Conservation (phyloP, 2,888 invertebrate genomes). For the Cetonia aurata region DNA sequence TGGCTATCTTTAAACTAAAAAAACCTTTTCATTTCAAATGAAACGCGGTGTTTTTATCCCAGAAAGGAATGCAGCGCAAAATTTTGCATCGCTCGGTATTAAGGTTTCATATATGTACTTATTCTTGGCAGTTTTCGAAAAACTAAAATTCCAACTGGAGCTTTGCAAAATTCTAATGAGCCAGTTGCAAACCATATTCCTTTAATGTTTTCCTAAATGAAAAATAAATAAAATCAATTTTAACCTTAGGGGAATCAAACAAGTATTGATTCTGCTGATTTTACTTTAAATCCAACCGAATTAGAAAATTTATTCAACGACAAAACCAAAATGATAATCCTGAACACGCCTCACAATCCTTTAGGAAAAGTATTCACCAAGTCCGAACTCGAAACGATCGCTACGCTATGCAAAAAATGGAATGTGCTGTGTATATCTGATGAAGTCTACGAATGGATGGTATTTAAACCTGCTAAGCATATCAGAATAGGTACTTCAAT, state of each 20-base stretch:
- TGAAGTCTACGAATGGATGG: conserved; percentile 98
- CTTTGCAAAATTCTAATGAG: no score
- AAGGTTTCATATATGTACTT: no score
- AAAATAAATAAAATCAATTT: no score
- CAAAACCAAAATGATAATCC: conserved; percentile 92
- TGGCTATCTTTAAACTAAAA: no score
- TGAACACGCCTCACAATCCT: conserved; percentile 98
- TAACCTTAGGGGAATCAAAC: conserved; percentile 67
- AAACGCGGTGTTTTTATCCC: no score
- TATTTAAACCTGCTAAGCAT: conserved; percentile 84
- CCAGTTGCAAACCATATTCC: no score
- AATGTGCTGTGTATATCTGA: conserved; percentile 93
- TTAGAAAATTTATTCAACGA: conserved; percentile 82
- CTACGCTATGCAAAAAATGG: conserved; percentile 90
- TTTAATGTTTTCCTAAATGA: no score
- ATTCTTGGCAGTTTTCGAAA: no score
- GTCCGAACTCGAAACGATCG: conserved; percentile 81
- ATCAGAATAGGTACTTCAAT: conserved; percentile 79
- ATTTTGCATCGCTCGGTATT: no score
- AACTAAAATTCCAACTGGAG: no score
- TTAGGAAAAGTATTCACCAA: conserved; percentile 88
- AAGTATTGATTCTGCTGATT: conserved; percentile 71
- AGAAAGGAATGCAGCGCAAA: no score
- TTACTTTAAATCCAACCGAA: conserved; percentile 87
- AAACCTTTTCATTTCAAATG: no score